Evolutionary conservation across 2,797 vertebrate genomes (phyloP), one percentile per base, ranked within the genome.

Genomic region (Falco cherrug): DNA sequence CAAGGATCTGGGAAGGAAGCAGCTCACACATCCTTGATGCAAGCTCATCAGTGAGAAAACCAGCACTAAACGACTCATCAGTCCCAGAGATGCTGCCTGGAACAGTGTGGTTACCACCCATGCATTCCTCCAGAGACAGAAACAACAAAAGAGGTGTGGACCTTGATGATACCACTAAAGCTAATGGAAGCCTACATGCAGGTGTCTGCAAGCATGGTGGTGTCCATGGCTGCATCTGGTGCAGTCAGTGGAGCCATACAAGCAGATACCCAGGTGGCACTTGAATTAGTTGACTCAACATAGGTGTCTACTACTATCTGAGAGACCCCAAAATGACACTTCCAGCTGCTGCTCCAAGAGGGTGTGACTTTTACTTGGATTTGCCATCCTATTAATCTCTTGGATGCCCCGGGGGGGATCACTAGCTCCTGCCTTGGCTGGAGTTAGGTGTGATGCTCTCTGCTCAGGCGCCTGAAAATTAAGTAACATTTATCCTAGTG

Each of bases 1-100:
- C 69, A 87, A 75, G 76, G 63, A 79, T 57, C 59, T 67, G 83
- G 64, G 73, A 35, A 75, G 43, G 77, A 93, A 87, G 53, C 35
- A 83, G 89, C 57, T 48, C 73, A 89, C 91, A 92, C 75, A 92
- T 90, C 91, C 91, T 86, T 70, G 13, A 33, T 59, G 90, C 69
- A 84, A 69, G 61, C 68, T 90, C 90, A 89, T 92, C 75, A 71
- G 68, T 41, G 74, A 88, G 85, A 76, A 94, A 84, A 69, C 33
- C 28, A 56, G n/a, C 18, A 48, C 59, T 61, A 76, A 90, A 73
- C 22, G 82, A 35, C 74, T 94, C 87, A 88, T 88, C 67, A 59
- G 17, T 88, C 88, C 61, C 26, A 4, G 39, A n/a, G 24, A 26
- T 84, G 57, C 80, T 84, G 76, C 77, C 76, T 70, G 67, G 33